Conservation (phyloP, 2,797 vertebrate species). For the Pseudochirops cupreus region DNA sequence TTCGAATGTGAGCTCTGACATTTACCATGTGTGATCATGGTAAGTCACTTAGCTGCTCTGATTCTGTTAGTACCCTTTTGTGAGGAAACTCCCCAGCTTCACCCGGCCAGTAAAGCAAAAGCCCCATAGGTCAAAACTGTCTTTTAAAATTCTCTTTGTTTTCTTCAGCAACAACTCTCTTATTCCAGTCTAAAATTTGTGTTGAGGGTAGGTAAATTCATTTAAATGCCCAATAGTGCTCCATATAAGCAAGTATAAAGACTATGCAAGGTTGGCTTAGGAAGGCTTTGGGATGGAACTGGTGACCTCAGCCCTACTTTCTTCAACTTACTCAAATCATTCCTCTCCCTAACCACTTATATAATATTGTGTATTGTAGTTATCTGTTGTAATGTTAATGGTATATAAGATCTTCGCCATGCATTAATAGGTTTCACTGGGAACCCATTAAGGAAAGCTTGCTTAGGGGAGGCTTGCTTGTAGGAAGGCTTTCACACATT, state of each 20-base stretch:
- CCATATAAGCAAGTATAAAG: neutral
- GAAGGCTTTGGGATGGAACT: neutral
- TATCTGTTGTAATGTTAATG: neutral
- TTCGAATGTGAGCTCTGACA: neutral
- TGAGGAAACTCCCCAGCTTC: neutral
- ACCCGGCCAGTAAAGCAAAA: neutral
- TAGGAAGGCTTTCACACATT: too few relatives aligned
- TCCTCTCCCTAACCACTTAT: neutral
- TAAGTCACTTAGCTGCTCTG: neutral
- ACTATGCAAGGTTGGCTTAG: neutral
- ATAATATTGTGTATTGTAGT: neutral
- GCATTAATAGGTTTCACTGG: too few relatives aligned
- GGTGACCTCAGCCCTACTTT: neutral
- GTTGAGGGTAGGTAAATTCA: neutral
- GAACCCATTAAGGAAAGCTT: too few relatives aligned
- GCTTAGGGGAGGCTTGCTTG: too few relatives aligned
- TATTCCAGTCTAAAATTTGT: neutral
- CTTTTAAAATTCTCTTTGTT: neutral
- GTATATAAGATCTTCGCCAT: too few relatives aligned
- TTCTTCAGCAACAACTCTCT: neutral
- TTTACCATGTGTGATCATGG: neutral
- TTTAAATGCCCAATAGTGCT: neutral
- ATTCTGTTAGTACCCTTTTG: neutral
- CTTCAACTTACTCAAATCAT: neutral
- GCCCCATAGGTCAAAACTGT: neutral